Evolutionary conservation across 2,888 invertebrate genomes (phyloP).

Genomic region (Malthinus flaveolus): DNA sequence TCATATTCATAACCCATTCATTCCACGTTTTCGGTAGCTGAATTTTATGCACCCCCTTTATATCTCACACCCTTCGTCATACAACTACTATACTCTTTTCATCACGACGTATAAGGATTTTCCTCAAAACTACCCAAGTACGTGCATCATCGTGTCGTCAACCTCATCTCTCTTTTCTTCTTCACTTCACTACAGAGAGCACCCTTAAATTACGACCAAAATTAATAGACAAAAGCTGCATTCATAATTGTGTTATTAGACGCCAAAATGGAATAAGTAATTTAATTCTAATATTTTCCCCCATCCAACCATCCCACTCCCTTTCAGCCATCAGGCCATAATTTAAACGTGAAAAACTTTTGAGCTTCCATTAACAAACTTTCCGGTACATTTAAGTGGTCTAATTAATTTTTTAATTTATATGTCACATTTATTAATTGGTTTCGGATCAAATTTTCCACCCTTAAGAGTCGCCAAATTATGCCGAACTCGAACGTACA

Average conservation of each 20-base stretch:
- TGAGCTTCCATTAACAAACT: too few species aligned
- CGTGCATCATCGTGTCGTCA: conserved; percentile 24
- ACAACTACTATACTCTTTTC: conserved; percentile 11
- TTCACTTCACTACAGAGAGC: conserved; percentile 13
- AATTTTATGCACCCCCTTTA: conserved; percentile 27
- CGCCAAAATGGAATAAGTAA: not conserved
- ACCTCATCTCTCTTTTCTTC: conserved; percentile 10
- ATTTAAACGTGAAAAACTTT: too few species aligned
- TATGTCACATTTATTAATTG: too few species aligned
- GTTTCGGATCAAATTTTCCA: too few species aligned
- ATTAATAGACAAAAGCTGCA: conserved; percentile 21
- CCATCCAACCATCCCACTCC: not conserved
- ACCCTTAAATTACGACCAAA: conserved; percentile 18
- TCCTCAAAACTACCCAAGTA: conserved; percentile 13
- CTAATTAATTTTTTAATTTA: too few species aligned
- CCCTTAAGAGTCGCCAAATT: too few species aligned
- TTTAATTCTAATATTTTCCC: not conserved
- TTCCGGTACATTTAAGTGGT: too few species aligned
- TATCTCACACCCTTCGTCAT: conserved; percentile 18
- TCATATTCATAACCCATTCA: conserved; percentile 25
- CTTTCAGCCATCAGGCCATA: too few species aligned
- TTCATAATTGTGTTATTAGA: conserved; percentile 16
- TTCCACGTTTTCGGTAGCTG: conserved; percentile 21
- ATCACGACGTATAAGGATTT: conserved; percentile 16
- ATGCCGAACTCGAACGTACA: too few species aligned